phyloP scores from a whole-genome alignment of 2,113 vertebrate species.

The Isichthys henryi region DNA sequence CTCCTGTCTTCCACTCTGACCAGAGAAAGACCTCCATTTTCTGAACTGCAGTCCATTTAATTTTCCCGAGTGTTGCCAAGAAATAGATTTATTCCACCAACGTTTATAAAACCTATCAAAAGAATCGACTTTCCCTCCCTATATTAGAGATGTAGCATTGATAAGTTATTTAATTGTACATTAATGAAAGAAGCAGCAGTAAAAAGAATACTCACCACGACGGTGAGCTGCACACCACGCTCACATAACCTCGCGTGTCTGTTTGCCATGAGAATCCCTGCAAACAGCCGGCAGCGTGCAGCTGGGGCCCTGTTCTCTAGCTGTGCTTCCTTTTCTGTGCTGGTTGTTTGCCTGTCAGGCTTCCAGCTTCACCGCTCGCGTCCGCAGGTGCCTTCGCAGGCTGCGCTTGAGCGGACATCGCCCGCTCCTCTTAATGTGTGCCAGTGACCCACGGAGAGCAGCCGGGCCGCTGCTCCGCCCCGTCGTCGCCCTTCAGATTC shows the following conservation, averaged over 20 bases:
- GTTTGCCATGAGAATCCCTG: not conserved
- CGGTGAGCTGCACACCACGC: not conserved
- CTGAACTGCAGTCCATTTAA: slow-evolving; percentile 40
- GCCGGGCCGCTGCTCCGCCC: slow-evolving; percentile 58
- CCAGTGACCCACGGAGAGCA: slow-evolving; percentile 60
- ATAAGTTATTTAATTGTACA: slow-evolving; percentile 32
- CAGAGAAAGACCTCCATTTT: slow-evolving; percentile 34
- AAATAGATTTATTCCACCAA: slow-evolving; percentile 30
- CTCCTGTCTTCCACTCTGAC: slow-evolving; percentile 46
- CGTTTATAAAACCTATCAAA: slow-evolving; percentile 35
- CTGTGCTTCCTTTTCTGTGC: not conserved
- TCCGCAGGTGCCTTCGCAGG: slow-evolving; percentile 41
- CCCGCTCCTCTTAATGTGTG: slow-evolving; percentile 57
- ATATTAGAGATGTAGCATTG: slow-evolving; percentile 31
- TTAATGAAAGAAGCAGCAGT: slow-evolving; percentile 25
- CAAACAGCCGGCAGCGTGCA: not conserved
- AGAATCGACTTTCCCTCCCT: slow-evolving; percentile 30
- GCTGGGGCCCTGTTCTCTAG: not conserved
- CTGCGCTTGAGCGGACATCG: slow-evolving; percentile 47
- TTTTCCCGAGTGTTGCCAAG: slow-evolving; percentile 43
- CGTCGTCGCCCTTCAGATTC: slow-evolving; percentile 60
- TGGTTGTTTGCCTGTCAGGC: slow-evolving; percentile 1
- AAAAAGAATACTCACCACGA: not conserved
- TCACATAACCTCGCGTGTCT: not conserved
- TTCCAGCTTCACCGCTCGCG: not conserved